phyloP scores from a whole-genome alignment of 2,113 vertebrate genomes.

The Cyprichromis sp. region DNA sequence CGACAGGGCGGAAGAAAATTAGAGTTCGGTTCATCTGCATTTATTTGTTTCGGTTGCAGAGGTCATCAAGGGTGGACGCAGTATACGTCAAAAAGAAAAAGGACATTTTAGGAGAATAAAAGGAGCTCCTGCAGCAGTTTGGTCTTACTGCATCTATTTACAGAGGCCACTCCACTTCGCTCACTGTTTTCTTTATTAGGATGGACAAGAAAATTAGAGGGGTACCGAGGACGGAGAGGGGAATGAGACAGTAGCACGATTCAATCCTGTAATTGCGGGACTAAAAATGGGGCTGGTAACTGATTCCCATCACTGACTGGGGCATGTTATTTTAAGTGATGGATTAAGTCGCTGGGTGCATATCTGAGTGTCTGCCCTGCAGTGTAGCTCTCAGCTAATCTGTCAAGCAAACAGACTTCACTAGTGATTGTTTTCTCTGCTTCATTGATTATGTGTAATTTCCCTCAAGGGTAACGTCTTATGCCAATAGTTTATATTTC shows the following conservation, averaged over 20 bases:
- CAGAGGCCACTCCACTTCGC: neutral
- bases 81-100: fast-evolving
- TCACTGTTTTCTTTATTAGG: neutral
- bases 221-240: neutral
- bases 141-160: neutral
- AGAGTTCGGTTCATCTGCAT: neutral
- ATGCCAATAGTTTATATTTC: constrained; percentile 1
- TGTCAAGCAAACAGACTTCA: constrained; percentile 1
- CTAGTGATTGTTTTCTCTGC: constrained; percentile 14
- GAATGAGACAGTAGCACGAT: neutral
- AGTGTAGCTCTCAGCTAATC: neutral
- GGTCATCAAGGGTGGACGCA: neutral
- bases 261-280: neutral
- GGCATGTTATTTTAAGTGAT: neutral
- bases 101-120: neutral
- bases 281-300: neutral
- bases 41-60: neutral
- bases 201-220: neutral
- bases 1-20: neutral
- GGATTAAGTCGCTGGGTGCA: neutral
- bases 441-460: constrained; percentile 14
- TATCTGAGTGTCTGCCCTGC: neutral
- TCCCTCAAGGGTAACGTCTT: neutral
- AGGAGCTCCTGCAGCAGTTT: neutral
- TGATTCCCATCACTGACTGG: neutral